Percentiles rank a stretch among this genome's conserved stretches.
Evolutionary conservation across 1,140 invertebrate species (phyloP).

Genomic region (Manduca sexta): DNA sequence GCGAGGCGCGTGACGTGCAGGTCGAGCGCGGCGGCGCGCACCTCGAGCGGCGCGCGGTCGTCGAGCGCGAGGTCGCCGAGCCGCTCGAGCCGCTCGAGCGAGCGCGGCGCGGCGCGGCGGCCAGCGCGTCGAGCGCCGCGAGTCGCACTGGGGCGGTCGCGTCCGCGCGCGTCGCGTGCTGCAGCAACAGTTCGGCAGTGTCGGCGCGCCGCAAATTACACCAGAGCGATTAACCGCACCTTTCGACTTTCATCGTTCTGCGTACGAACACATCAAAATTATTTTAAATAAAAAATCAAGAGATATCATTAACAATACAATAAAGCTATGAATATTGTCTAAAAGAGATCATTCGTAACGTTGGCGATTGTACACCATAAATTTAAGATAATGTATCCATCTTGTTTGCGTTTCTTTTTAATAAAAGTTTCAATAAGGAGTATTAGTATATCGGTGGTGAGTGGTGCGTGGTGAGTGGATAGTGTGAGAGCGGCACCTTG

Average conservation of each 20-base stretch:
- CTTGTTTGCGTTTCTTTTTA: too few relatives aligned
- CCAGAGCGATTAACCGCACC: constrained; percentile 29
- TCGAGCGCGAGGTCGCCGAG: constrained; percentile 16
- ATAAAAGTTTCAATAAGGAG: too few relatives aligned
- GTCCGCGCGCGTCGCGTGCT: constrained; percentile 18
- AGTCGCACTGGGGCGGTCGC: constrained; percentile 1
- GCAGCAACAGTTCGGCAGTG: constrained; percentile 27
- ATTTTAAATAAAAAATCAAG: too few relatives aligned
- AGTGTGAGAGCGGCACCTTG: constrained; percentile 6
- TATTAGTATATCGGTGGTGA: background rate
- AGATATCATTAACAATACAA: too few relatives aligned
- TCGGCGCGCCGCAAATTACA: constrained; percentile 32
- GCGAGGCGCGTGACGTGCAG: constrained; percentile 19
- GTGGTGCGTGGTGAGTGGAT: background rate
- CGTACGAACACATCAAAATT: too few relatives aligned
- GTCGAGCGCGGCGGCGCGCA: constrained; percentile 42
- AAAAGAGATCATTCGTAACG: too few relatives aligned
- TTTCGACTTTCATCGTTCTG: constrained; percentile 29
- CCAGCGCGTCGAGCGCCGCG: constrained; percentile 4
- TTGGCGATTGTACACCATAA: too few relatives aligned
- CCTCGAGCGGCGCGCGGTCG: constrained; percentile 13
- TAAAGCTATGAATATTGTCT: too few relatives aligned
- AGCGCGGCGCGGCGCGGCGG: constrained; percentile 9
- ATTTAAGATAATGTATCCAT: too few relatives aligned
- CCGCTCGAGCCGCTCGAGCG: constrained; percentile 16